Base-by-base conservation (phyloP, 2,888 invertebrate species). In the Lampropteryx suffumata region DNA sequence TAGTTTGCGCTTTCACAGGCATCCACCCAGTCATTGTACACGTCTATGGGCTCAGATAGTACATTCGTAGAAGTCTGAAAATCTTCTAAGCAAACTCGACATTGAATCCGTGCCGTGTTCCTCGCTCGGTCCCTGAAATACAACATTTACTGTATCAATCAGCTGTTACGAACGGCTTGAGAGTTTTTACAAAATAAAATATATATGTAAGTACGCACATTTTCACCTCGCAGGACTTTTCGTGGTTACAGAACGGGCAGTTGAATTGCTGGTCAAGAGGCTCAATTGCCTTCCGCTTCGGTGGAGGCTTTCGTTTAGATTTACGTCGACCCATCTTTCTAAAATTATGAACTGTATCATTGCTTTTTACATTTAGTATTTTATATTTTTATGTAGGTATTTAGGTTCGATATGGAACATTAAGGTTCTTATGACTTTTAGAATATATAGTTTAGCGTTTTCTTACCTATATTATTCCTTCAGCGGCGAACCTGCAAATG, bases 11-110 rank as follows among this genome's bases (percentile, higher is more conserved):
- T 94, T 92, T 99, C 99, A 89, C 99, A 99, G 0, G 99, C 99
- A 91, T 99, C 99, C 54, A 99, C 98, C 99, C 99, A 99, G 81
- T 99, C 99, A 85, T 99, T 98, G 81, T 99, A 99, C 10, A 99
- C 99, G 91, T 99, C 99, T 63, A 99, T 95, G 4, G 99, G 96
- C 82, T 99, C 99, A 6, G 99, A 98, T 52, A 99, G 91, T 73
- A 97, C 96, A 87, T 98, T 99, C 61, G 99, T 98, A 24, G 95
- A 94, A 0, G 99, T 98, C 81, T 99, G 99, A 85, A 97, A 99
- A 75, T 98, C 98, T 90, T 99, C 99, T 73, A 97, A 84, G 76
- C 99, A 99, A 1, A 99, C 98, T 64, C 97, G 92, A 84, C 99
- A 99, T 40, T 95, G 95, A 89, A 99, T 98, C 79, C 95, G 92